Base-by-base conservation (phyloP, 2,888 invertebrate species). In the Drosophila nr. fundita region DNA sequence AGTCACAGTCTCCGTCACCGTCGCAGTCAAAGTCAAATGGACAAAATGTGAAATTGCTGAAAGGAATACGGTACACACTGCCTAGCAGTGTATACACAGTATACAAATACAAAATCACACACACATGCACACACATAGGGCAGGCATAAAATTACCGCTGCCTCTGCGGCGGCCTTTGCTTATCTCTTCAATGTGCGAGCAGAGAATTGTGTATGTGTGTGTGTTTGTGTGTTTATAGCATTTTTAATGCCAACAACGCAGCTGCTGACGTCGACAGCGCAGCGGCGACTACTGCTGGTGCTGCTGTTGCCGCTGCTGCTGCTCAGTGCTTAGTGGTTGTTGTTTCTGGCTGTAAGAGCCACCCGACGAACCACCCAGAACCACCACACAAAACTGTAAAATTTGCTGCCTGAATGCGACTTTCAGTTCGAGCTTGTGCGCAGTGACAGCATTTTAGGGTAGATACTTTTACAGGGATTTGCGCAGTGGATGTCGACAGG, bases 391-490 rank as follows among this genome's bases (percentile, higher is more conserved):
- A 40, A 78, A 76, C 75, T 69, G 82, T 72, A 73, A 77, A 81
- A 70, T 66, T 65, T 76, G 60, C 53, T 80, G 65, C 60, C 73
- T 71, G 82, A 76, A 72, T 65, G 78, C 73, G 66, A 79, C 78
- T 82, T 87, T 78, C 78, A 55, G 76, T 29, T 64, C 80, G 87
- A 89, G 91, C 92, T 92, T 89, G 91, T 91, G 91, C 91, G 91
- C 91, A 91, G 83, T 91, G 87, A 86, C 91, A 90, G 92, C 90
- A 89, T 91, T 92, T 91, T 85, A 86, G 90, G 92, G 91, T 92
- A 92, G 91, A 92, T 91, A 92, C 90, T 91, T 92, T 92, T 91
- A 85, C 89, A 91, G 91, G 91, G 87, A 92, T 83, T 91, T 91
- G 91, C 92, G 91, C 91, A 91, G 87, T 92, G 91, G 88, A 91